Base-by-base conservation (phyloP, 2,113 vertebrate species). In the Neolamprologus brichardi region DNA sequence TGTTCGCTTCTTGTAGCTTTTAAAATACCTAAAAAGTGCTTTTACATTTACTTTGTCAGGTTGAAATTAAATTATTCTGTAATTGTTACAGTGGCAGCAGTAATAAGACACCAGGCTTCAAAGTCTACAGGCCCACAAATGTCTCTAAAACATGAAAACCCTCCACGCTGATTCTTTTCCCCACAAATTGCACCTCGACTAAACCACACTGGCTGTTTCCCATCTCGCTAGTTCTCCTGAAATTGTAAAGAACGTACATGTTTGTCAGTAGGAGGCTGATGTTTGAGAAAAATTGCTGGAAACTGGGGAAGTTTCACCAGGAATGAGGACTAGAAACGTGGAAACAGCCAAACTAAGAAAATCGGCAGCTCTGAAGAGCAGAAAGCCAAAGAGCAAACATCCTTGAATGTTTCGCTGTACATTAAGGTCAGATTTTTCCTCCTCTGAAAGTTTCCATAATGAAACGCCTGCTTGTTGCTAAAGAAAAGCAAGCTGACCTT, bases 171-270 rank as follows among this genome's bases (percentile, higher is more conserved):
- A 70, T 44, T 4, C 20, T 75, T 46, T 46, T 28, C 20, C 14
- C 39, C 8, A 75, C 23, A 46, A 11, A 46, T 18, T 23, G 11
- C 37, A 72, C 67, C 20, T 72, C 20, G 3, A 9, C 20, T 72
- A 0, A 44, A 0, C 37, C 67, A 25, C 37, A 6, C 37, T 10
- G 0, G 12, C n/a, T 25, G 39, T 0, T 72, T 46, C 67, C 37
- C 23, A 25, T 6, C 20, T 15, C 8, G 0, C 14, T 0, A 28
- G 23, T 18, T 75, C 39, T 28, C 8, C 67, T 75, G 39, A 7
- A 1, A 17, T 46, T 72, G 20, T 72, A 11, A 1, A 70, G 20
- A 4, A 25, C 0, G 3, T 25, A 72, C 39, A 72, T 17, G 8
- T 72, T 15, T 10, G 20, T 6, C 0, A 72, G 39, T 4, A 44